Evolutionary conservation across 2,888 invertebrate genomes (phyloP), one percentile per base, ranked within the genome.

Genomic region (Stenoptilia bipunctidactyla): DNA sequence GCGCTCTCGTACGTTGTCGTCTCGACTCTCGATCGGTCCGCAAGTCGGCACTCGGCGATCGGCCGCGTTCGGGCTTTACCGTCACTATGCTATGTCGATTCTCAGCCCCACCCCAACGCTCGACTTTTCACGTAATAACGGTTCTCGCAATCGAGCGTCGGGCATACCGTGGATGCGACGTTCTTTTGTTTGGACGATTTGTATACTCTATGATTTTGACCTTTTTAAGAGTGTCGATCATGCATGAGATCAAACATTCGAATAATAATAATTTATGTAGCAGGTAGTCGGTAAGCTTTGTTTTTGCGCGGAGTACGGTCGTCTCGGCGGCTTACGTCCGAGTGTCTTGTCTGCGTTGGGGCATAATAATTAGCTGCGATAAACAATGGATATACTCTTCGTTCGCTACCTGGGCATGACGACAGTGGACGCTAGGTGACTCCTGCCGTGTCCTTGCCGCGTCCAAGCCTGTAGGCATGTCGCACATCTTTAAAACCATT

Each of bases 61-160:
- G 80, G 77, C 62, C 62, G 68, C 58, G 66, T 65, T 77, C 76
- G 80, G 79, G 67, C 67, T 72, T 69, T 73, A 68, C 72, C 77
- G 79, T 70, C 74, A 66, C n/a, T 5, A 20, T 20, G 20, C 66
- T 62, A 58, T 71, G 67, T 68, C 66, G 68, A 15, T 33, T 15
- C 30, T 38, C 42, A 13, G 67, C 77, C 74, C 73, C 76, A 68
- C 76, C 77, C 71, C 74, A 71, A 58, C 69, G 66, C 69, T 76
- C 71, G 62, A 67, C 74, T 80, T 82, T 72, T 80, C 79, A 80
- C 79, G 82, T 82, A 83, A 83, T 82, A 83, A 83, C 83, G 83
- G 82, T 84, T 75, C 70, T 76, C 77, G 30, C 34, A 82, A 83
- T 80, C 79, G 80, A 82, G 83, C 82, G 82, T 79, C 72, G 12